A percentile compares a stretch with the other conserved stretches of the same genome.
phyloP scores from a whole-genome alignment of 2,113 vertebrate species.

The Ammodytes marinus region DNA sequence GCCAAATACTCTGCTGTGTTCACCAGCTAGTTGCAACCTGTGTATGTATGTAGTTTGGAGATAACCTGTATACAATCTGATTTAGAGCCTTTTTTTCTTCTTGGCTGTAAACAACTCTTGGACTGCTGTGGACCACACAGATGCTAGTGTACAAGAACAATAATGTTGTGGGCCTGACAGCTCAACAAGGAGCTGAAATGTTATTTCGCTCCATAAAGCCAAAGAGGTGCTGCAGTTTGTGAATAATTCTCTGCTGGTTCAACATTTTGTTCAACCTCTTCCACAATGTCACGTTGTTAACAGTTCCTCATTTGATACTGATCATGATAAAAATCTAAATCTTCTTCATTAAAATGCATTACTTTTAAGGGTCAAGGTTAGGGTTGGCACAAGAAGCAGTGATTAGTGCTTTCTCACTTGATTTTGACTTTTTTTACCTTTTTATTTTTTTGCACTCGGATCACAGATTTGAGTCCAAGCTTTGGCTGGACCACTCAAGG shows the following conservation, averaged over 20 bases:
- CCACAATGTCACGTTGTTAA: neutral
- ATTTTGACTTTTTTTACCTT: constrained; percentile 19
- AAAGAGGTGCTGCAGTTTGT: neutral
- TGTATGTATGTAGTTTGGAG: neutral
- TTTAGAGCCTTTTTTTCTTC: neutral
- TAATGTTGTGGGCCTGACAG: too few relatives aligned
- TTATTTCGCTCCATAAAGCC: neutral
- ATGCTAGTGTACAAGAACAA: too few relatives aligned
- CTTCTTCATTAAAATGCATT: neutral
- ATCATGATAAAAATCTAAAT: too few relatives aligned
- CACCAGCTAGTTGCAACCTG: neutral
- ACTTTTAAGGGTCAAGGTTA: neutral
- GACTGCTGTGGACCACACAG: neutral
- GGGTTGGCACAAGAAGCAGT: neutral
- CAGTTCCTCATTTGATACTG: too few relatives aligned
- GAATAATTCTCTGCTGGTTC: neutral
- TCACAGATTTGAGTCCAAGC: constrained; percentile 49
- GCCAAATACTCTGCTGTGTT: neutral
- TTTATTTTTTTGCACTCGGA: neutral
- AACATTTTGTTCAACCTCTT: neutral
- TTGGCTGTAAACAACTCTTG: too few relatives aligned
- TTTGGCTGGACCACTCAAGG: constrained; percentile 30
- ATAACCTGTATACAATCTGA: neutral
- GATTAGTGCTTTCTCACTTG: neutral
- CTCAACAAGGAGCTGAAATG: neutral